A percentile compares a stretch with the other conserved stretches of the same genome.
These are phyloP conservation scores for Pycnonotus jocosus DNA, from an alignment of 2,113 vertebrate species.

Conservation along the genomic window DNA sequence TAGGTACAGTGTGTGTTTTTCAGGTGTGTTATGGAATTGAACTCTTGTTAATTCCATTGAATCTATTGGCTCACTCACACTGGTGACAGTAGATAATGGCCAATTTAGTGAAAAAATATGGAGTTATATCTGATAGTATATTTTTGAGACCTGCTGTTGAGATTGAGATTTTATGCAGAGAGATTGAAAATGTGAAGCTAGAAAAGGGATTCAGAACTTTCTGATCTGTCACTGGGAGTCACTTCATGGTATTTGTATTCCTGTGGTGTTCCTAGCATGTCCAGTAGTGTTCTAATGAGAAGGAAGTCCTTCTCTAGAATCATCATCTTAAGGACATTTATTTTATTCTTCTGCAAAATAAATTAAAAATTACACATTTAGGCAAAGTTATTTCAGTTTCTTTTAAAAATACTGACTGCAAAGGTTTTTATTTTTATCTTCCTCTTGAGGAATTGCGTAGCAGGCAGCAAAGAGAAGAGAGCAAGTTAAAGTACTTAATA, in stretches of 20 bases:
- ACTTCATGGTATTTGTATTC: not conserved
- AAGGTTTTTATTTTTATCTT: not conserved
- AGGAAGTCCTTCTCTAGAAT: not conserved
- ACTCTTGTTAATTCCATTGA: not conserved
- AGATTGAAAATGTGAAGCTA: not conserved
- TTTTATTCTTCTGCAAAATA: not conserved
- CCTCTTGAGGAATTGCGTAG: not conserved
- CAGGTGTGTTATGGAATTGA: not conserved
- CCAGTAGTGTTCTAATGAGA: not conserved
- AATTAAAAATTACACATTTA: not conserved
- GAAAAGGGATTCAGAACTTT: not conserved
- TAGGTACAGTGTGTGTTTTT: not conserved
- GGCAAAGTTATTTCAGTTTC: not conserved
- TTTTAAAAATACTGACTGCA: not conserved
- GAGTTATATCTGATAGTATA: not conserved
- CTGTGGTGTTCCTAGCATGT: not conserved
- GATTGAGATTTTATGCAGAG: not conserved
- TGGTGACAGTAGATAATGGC: not conserved
- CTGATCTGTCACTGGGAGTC: not conserved
- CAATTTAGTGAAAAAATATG: rapidly evolving
- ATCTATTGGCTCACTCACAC: not conserved
- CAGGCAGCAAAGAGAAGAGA: not conserved
- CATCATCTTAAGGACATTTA: not conserved
- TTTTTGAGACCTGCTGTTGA: not conserved
- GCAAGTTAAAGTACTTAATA: not conserved